phyloP scores from a whole-genome alignment of 2,797 vertebrate genomes.

The Sebastes matsubarae region DNA sequence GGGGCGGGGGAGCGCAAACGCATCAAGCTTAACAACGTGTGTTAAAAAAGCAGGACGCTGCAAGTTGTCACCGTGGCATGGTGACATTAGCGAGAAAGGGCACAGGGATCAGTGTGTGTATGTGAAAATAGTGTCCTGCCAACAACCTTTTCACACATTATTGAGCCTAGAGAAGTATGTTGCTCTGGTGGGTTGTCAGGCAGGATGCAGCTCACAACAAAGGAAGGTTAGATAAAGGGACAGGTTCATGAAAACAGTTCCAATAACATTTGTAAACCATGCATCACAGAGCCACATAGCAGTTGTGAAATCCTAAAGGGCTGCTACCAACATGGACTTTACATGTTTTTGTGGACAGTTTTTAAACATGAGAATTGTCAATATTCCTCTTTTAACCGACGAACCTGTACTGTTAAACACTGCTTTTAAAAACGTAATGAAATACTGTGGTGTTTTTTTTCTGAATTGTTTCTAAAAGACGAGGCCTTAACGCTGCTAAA shows the following conservation, averaged over 20 bases:
- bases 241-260: neutral
- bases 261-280: neutral
- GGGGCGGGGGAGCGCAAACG: neutral
- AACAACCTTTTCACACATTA: conserved; percentile 49
- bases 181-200: conserved; percentile 36
- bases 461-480: too few relatives aligned
- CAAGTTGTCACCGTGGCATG: conserved; percentile 6
- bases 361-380: too few relatives aligned
- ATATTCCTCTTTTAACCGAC: too few relatives aligned
- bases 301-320: neutral
- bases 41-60: neutral
- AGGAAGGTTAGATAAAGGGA: conserved; percentile 20
- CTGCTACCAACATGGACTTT: neutral
- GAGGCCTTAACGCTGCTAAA: too few relatives aligned
- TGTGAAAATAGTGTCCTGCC: conserved; percentile 43
- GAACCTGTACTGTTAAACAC: too few relatives aligned
- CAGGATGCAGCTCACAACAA: conserved; percentile 25
- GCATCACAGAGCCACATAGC: neutral
- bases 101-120: conserved; percentile 8
- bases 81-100: conserved; percentile 39
- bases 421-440: too few relatives aligned
- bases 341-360: neutral
- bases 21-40: neutral
- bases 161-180: conserved; percentile 16
- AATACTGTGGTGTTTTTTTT: too few relatives aligned